Evolutionary conservation across 2,797 vertebrate species (phyloP).

Genomic region (Phoeniculus purpureus): DNA sequence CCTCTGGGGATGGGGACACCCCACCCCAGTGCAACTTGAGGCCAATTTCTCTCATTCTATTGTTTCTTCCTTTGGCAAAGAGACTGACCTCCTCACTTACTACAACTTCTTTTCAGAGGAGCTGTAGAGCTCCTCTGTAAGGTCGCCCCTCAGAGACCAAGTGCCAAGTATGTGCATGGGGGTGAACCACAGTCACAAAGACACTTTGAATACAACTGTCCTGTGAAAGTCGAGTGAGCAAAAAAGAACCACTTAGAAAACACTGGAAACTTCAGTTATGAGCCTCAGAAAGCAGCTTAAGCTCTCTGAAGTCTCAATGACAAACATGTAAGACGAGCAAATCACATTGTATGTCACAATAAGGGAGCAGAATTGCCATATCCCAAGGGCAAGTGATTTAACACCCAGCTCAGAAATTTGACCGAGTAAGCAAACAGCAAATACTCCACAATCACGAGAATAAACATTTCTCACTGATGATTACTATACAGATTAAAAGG

Average conservation of each 20-base stretch:
- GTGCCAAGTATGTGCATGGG: too few relatives aligned
- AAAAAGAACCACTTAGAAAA: background rate
- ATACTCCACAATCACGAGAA: background rate
- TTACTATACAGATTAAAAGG: background rate
- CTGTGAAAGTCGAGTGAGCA: background rate
- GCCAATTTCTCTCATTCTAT: too few relatives aligned
- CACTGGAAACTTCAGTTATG: background rate
- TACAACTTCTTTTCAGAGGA: too few relatives aligned
- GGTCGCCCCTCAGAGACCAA: too few relatives aligned
- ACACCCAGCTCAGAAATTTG: background rate
- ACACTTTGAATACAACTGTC: background rate
- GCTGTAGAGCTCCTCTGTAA: too few relatives aligned
- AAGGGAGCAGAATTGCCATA: background rate
- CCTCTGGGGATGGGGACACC: too few relatives aligned
- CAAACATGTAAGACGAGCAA: background rate
- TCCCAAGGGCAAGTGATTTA: background rate
- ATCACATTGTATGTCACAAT: rapidly evolving
- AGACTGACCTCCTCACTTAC: too few relatives aligned
- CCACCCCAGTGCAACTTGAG: too few relatives aligned
- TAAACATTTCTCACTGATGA: background rate
- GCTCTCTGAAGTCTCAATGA: background rate
- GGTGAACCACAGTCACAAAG: too few relatives aligned
- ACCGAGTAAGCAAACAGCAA: background rate
- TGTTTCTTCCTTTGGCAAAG: too few relatives aligned
- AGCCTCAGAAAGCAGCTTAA: background rate